Base-by-base conservation (phyloP, 1,140 invertebrate genomes). In the Danaus melanippus region DNA sequence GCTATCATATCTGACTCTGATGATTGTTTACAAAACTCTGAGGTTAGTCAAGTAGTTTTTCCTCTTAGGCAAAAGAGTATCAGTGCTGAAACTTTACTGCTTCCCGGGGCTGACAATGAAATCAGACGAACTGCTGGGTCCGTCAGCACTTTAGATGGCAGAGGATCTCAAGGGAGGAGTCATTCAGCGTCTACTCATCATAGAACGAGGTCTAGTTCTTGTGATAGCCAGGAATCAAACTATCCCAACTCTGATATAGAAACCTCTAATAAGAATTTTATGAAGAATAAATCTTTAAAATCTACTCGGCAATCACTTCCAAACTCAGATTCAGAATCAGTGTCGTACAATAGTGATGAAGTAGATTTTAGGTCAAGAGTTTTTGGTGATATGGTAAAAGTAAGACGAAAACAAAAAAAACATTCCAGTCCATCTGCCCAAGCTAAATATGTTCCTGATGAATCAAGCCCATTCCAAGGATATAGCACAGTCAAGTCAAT, bases 301-400 rank as follows among this genome's bases (percentile, higher is more conserved):
- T 61, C 60, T 45, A 50, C 61, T 10, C 71, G 54, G 58, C 56
- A 65, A 10, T 74, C 76, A 10, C 50, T 56, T 21, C 60, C 67
- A 61, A 72, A 75, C 50, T 76, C 79, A 50, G 79, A 80, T 64
- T 84, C 84, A 17, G 80, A 80, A 45, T 82, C 81, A 47, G 32
- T 82, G 8, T 83, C 84, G 8, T 84, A 79, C 60, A 63, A 79
- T 46, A 86, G 84, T 78, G 80, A 81, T 46, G 76, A 84, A 58
- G 73, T 81, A 44, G 77, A 84, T 56, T 86, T 85, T 60, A 67
- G 83, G 43, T 81, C 79, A 17, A 67, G 81, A 62, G 69, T 76
- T 50, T 86, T 72, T 74, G 74, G 74, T 21, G 67, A 76, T 40
- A 63, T 62, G 9, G 73, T 65, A 51, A 85, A 76, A 67, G 10